These are phyloP conservation scores for Zosterops japonicus DNA, from an alignment of 2,113 vertebrate genomes.

Conservation along the genomic window DNA sequence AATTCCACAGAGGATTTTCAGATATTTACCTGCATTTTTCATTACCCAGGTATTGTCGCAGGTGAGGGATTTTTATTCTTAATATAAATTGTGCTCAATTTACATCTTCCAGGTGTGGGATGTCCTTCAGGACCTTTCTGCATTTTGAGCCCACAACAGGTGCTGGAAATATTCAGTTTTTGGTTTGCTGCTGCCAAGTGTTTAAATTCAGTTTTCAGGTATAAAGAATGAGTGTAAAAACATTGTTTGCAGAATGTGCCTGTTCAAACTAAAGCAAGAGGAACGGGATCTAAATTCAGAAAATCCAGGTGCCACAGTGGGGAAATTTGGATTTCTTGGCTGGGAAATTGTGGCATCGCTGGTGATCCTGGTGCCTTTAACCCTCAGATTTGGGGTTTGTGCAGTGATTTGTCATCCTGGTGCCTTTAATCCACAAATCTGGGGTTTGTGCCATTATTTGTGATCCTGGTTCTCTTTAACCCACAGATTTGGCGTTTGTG, in stretches of 20 bases:
- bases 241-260: not conserved
- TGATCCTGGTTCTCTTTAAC: not conserved
- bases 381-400: not conserved
- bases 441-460: too few relatives aligned
- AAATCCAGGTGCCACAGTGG: not conserved
- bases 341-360: not conserved
- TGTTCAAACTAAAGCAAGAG: not conserved
- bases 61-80: not conserved
- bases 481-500: too few relatives aligned
- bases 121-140: not conserved
- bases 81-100: not conserved
- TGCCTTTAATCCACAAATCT: too few relatives aligned
- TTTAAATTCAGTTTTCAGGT: not conserved
- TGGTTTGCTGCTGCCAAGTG: not conserved
- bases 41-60: not conserved
- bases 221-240: not conserved
- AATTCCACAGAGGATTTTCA: not conserved
- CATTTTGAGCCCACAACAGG: not conserved
- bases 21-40: not conserved
- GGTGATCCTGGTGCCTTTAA: not conserved
- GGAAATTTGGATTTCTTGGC: not conserved
- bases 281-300: not conserved
- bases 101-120: not conserved
- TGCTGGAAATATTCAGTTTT: not conserved
- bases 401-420: too few relatives aligned